These are phyloP conservation scores for Drosophila prostipennis DNA, from an alignment of 2,888 invertebrate genomes.

Conservation along the genomic window DNA sequence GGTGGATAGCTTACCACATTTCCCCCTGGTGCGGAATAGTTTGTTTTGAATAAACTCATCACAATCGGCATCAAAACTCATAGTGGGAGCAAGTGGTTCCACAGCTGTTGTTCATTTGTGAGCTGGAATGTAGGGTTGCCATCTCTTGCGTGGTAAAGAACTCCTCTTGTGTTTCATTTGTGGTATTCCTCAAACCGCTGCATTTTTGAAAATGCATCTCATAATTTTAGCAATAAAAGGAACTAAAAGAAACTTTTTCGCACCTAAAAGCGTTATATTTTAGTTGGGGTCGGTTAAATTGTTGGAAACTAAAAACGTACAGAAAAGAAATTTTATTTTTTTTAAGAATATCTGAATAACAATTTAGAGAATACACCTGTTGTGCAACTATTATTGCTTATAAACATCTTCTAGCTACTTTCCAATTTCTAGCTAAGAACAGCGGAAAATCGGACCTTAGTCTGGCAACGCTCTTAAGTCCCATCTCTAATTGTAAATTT, in stretches of 20 bases:
- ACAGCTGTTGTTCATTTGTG: background rate
- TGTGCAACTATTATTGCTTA: no score
- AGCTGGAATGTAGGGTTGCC: background rate
- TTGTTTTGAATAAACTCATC: slow-evolving; percentile 51
- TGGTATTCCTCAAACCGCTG: no score
- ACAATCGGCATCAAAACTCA: slow-evolving; percentile 26
- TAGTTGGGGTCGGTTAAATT: no score
- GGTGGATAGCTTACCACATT: slow-evolving; percentile 58
- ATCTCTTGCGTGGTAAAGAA: background rate
- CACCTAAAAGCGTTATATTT: no score
- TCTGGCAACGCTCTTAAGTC: background rate
- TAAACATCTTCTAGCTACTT: background rate
- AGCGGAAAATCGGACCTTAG: background rate
- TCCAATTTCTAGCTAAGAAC: background rate
- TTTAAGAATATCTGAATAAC: no score
- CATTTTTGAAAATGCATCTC: no score
- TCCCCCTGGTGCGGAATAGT: slow-evolving; percentile 58
- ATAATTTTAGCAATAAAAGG: no score
- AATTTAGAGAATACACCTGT: no score
- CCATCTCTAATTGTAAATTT: background rate
- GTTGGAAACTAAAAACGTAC: no score
- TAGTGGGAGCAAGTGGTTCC: background rate
- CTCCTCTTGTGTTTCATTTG: background rate
- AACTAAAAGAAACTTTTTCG: no score
- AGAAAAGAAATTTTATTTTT: no score